phyloP scores from a whole-genome alignment of 2,888 invertebrate species.

The Panzeria rudis region DNA sequence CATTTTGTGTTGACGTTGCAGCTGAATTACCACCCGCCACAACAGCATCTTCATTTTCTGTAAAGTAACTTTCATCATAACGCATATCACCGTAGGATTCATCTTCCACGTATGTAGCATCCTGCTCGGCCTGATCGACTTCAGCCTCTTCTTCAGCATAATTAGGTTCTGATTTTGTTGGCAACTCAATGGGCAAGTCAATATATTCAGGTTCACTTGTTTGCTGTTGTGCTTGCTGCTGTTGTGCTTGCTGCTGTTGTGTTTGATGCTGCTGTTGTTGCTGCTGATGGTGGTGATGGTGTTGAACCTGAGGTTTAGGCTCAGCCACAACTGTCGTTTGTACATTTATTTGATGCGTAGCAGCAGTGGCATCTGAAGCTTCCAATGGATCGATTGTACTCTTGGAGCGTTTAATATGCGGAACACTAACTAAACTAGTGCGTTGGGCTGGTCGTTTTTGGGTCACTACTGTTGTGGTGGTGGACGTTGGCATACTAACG shows the following conservation, averaged over 20 bases:
- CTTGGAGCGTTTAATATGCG: slow-evolving; percentile 80
- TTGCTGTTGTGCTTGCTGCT: slow-evolving; percentile 75
- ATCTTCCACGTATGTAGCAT: slow-evolving; percentile 87
- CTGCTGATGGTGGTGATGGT: slow-evolving; percentile 58
- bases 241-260: slow-evolving; percentile 65
- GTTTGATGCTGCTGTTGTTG: slow-evolving; percentile 73
- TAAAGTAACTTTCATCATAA: slow-evolving; percentile 84
- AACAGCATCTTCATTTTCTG: slow-evolving; percentile 83
- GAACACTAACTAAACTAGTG: slow-evolving; percentile 77
- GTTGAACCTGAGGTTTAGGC: slow-evolving; percentile 55
- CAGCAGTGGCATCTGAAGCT: slow-evolving; percentile 84
- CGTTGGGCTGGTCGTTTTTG: slow-evolving; percentile 83
- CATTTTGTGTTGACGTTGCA: slow-evolving; percentile 72
- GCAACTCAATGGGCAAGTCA: slow-evolving; percentile 84
- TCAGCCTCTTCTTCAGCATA: slow-evolving; percentile 87
- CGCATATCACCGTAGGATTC: slow-evolving; percentile 88
- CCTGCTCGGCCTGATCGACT: slow-evolving; percentile 87
- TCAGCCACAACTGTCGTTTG: slow-evolving; percentile 85
- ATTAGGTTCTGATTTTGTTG: slow-evolving; percentile 88
- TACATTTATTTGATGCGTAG: slow-evolving; percentile 83
- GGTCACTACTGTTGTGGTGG: slow-evolving; percentile 79
- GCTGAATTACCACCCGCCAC: slow-evolving; percentile 70
- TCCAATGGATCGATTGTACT: slow-evolving; percentile 85
- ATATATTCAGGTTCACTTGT: slow-evolving; percentile 83
- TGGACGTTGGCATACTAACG: slow-evolving; percentile 67